Conservation (phyloP, 2,797 vertebrate species). For the Poeciliopsis gracilis region DNA sequence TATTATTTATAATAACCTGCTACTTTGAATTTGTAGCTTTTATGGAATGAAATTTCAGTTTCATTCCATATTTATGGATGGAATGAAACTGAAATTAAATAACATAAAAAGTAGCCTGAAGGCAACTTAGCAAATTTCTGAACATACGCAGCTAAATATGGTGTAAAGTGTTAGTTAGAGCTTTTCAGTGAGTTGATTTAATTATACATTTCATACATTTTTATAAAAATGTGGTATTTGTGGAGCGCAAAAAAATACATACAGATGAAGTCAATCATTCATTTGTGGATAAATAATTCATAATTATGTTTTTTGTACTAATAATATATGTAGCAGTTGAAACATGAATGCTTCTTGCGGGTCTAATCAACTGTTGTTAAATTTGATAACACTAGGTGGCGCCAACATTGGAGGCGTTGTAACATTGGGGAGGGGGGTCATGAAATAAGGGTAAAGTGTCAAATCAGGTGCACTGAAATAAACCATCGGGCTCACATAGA, state of each 20-base stretch:
- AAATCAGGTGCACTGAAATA: background rate
- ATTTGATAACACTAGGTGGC: constrained; percentile 8
- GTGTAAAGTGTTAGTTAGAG: no score
- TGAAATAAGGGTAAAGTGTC: background rate
- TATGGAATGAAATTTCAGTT: background rate
- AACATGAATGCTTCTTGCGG: background rate
- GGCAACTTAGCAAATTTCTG: background rate
- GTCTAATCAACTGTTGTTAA: background rate
- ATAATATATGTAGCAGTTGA: background rate
- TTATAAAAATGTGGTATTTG: background rate
- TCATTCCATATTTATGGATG: background rate
- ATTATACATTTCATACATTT: background rate
- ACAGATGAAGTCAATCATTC: background rate
- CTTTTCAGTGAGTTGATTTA: background rate
- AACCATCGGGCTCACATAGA: no score
- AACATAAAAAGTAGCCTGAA: background rate
- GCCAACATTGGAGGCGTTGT: background rate
- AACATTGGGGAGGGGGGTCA: background rate
- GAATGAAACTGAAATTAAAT: background rate
- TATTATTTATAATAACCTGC: no score
- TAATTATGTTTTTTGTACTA: background rate
- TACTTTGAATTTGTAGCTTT: background rate
- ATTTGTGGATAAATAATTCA: background rate
- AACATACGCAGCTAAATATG: background rate
- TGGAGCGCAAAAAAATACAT: background rate